Evolutionary conservation across 2,797 vertebrate genomes (phyloP).

Genomic region (Tympanoctomys barrerae): DNA sequence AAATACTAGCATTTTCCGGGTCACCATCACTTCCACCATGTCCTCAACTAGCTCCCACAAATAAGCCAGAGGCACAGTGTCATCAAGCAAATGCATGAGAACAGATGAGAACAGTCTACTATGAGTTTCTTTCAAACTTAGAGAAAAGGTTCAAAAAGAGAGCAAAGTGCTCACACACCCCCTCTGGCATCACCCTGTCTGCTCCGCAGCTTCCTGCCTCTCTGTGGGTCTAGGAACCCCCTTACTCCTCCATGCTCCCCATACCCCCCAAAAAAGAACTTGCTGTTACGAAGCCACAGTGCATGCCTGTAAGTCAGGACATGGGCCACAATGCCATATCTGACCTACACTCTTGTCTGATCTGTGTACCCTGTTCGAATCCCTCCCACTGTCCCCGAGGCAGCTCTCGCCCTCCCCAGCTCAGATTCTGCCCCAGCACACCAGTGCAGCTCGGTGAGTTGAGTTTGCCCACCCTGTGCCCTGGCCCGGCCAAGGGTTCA

Average conservation of each 20-base stretch:
- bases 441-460: background rate
- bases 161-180: background rate
- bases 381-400: fast-evolving
- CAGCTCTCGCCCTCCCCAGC: background rate
- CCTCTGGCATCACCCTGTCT: too few relatives aligned
- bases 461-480: background rate
- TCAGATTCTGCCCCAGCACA: background rate
- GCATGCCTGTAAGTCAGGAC: too few relatives aligned
- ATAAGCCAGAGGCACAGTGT: background rate
- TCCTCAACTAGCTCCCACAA: background rate
- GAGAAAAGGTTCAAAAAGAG: background rate
- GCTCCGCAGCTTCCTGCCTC: too few relatives aligned
- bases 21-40: background rate
- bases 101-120: background rate
- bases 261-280: too few relatives aligned
- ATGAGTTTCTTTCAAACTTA: background rate
- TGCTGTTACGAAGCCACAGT: background rate
- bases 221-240: background rate
- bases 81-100: background rate
- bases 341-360: background rate
- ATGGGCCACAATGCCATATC: fast-evolving
- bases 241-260: background rate
- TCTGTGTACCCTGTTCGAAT: too few relatives aligned
- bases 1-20: background rate
- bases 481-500: too few relatives aligned